These are phyloP conservation scores for Synergus japonicus DNA, from an alignment of 2,888 invertebrate genomes.

Conservation along the genomic window DNA sequence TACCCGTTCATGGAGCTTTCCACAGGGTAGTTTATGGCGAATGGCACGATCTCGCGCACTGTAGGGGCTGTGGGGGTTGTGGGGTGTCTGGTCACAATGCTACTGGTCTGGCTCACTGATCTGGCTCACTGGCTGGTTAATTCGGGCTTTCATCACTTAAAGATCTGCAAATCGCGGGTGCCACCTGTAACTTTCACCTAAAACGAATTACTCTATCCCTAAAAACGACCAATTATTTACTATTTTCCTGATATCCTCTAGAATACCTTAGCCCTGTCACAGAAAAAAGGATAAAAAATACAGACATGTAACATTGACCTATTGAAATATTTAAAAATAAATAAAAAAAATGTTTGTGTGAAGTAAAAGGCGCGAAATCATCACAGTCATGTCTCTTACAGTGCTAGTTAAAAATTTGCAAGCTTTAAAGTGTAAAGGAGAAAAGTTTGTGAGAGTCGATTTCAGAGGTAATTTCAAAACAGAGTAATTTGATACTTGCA, in stretches of 20 bases:
- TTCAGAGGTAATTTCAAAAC: constrained; percentile 83
- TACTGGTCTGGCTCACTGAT: constrained; percentile 48
- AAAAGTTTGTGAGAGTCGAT: constrained; percentile 84
- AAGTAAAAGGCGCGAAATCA: neutral
- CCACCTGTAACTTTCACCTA: neutral
- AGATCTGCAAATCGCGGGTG: neutral
- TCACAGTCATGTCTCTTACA: constrained; percentile 82
- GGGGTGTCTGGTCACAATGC: constrained; percentile 46
- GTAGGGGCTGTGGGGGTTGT: constrained; percentile 16
- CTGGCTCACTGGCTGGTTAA: constrained; percentile 12
- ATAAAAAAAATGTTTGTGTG: constrained; percentile 9
- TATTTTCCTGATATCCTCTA: neutral
- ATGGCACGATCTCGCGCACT: constrained; percentile 66
- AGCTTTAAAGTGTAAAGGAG: constrained; percentile 83
- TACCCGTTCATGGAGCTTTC: constrained; percentile 40
- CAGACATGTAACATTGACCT: neutral
- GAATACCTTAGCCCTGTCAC: neutral
- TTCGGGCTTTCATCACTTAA: constrained; percentile 16
- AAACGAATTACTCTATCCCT: neutral
- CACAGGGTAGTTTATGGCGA: constrained; percentile 62
- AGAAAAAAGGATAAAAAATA: neutral
- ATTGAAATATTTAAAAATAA: neutral
- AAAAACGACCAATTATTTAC: neutral
- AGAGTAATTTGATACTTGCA: neutral
- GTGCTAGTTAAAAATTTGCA: constrained; percentile 85